phyloP scores from a whole-genome alignment of 2,797 vertebrate genomes.

The Astyanax mexicanus region DNA sequence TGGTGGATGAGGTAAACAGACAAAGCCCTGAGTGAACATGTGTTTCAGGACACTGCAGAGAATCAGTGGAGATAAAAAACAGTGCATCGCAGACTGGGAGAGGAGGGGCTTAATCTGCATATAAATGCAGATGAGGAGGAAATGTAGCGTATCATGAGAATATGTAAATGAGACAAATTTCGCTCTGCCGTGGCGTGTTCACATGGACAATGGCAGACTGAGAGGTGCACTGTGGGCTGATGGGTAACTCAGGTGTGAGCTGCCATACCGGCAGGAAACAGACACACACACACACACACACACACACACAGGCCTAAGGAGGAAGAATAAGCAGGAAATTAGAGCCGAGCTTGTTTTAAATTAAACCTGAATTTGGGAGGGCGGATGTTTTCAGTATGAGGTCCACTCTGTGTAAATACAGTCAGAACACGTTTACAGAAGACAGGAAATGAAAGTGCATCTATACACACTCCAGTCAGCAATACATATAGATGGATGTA shows the following conservation, averaged over 20 bases:
- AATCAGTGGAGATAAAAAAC: neutral
- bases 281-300: neutral
- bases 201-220: conserved; percentile 32
- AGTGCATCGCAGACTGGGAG: neutral
- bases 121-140: conserved; percentile 34
- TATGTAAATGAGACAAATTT: conserved; percentile 28
- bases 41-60: neutral
- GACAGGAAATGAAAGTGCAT: too few species aligned
- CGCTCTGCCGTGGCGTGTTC: conserved; percentile 7
- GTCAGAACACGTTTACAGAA: neutral
- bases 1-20: neutral
- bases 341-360: too few species aligned
- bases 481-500: too few species aligned
- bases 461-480: too few species aligned
- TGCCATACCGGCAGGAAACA: neutral
- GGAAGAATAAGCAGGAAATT: neutral
- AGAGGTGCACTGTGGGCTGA: conserved; percentile 29
- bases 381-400: neutral
- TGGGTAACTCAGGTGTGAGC: conserved; percentile 24
- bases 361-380: too few species aligned
- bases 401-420: neutral
- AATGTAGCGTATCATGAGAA: conserved; percentile 31
- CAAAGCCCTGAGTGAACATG: neutral
- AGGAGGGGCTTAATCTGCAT: conserved; percentile 31
- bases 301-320: neutral